phyloP scores from a whole-genome alignment of 2,113 vertebrate genomes.

The Rana temporaria region DNA sequence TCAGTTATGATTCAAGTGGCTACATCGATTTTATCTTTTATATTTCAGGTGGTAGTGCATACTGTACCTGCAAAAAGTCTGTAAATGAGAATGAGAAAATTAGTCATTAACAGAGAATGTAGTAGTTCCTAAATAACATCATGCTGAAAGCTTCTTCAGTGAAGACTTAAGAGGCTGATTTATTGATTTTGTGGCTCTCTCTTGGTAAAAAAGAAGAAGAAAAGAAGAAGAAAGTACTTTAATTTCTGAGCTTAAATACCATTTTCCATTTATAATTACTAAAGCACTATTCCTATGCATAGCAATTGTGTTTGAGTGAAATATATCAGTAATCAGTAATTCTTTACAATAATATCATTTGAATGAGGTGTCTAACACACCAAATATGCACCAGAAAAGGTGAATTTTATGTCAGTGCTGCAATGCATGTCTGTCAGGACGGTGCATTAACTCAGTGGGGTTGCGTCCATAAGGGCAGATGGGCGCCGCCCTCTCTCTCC shows the following conservation, averaged over 20 bases:
- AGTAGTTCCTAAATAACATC: constrained; percentile 33
- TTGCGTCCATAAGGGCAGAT: too few species aligned
- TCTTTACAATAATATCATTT: too few species aligned
- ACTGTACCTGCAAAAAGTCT: not conserved
- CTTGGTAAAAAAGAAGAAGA: constrained; percentile 27
- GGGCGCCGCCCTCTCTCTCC: too few species aligned
- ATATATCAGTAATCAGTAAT: too few species aligned
- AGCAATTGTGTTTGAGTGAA: too few species aligned
- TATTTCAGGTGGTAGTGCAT: not conserved
- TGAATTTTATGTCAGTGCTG: too few species aligned
- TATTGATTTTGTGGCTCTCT: constrained; percentile 42
- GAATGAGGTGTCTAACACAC: too few species aligned
- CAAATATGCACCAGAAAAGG: too few species aligned
- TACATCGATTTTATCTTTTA: not conserved
- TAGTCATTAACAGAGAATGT: constrained; percentile 38
- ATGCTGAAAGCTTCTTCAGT: constrained; percentile 47
- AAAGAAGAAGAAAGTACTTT: constrained; percentile 1
- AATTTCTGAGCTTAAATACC: not conserved
- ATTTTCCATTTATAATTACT: not conserved
- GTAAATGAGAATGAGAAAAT: constrained; percentile 25
- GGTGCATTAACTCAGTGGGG: too few species aligned
- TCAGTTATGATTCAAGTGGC: not conserved
- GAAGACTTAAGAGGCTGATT: constrained; percentile 17
- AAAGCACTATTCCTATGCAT: not conserved
- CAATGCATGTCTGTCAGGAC: too few species aligned